phyloP scores from a whole-genome alignment of 2,888 invertebrate genomes.

The Pseudoips prasinana region DNA sequence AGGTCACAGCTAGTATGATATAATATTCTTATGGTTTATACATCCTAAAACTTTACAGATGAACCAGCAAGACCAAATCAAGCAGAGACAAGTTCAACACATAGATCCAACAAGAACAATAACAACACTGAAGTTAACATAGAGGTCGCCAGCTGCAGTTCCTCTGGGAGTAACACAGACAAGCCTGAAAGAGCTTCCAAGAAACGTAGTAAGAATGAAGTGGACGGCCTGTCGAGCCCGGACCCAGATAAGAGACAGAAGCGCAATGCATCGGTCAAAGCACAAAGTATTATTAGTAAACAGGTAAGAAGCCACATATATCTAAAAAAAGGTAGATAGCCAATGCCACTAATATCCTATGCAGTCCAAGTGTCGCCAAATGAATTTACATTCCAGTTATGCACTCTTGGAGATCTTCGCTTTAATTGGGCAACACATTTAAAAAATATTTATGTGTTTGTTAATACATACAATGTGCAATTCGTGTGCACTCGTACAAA shows the following conservation, averaged over 20 bases:
- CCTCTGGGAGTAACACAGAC: conserved; percentile 37
- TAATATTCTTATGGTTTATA: no score
- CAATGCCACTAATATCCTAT: no score
- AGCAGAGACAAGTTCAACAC: conserved; percentile 13
- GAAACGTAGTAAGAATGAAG: conserved; percentile 69
- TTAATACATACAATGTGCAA: no score
- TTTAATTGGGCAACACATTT: no score
- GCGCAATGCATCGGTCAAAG: conserved; percentile 69
- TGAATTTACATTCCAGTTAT: no score
- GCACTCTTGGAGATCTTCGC: no score
- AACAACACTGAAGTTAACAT: conserved; percentile 1
- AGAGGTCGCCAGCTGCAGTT: conserved; percentile 24
- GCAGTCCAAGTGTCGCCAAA: no score
- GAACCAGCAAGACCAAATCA: conserved; percentile 40
- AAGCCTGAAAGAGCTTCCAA: conserved; percentile 41
- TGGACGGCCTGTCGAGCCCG: conserved; percentile 63
- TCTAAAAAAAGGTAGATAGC: no score
- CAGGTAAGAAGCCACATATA: conserved; percentile 59
- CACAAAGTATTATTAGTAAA: conserved; percentile 67
- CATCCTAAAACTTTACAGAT: conserved; percentile 50
- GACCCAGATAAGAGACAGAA: conserved; percentile 68
- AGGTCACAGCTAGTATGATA: no score
- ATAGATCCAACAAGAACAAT: conserved; percentile 23
- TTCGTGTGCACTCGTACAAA: no score
- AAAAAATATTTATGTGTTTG: no score